Percentiles rank a stretch among this genome's conserved stretches.
Conservation (phyloP, 2,797 vertebrate species). For the Gadopsis bispinosus region DNA sequence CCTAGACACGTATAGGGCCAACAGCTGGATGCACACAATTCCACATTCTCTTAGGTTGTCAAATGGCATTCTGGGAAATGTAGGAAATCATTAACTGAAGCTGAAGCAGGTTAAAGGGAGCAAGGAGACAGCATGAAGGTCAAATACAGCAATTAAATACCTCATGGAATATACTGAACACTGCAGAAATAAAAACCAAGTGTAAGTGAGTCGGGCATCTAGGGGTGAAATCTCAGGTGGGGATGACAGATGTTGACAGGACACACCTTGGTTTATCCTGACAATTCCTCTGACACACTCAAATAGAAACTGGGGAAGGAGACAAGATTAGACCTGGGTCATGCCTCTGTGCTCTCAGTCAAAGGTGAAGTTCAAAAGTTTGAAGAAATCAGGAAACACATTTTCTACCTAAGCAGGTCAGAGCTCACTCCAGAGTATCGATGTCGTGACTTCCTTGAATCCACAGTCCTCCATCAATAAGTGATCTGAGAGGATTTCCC, state of each 20-base stretch:
- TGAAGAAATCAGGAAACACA: conserved; percentile 12
- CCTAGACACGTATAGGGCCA: conserved; percentile 1
- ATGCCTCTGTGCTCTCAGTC: neutral
- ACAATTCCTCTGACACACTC: conserved; percentile 13
- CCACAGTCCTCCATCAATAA: conserved; percentile 54
- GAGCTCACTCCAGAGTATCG: conserved; percentile 36
- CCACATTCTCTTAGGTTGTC: conserved; percentile 15
- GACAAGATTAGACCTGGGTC: neutral
- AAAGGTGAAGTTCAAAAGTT: conserved; percentile 22
- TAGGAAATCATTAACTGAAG: conserved; percentile 25
- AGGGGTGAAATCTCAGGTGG: neutral
- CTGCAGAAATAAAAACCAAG: neutral
- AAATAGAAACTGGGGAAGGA: neutral
- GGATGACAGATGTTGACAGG: neutral
- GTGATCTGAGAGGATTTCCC: conserved; percentile 71
- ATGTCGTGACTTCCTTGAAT: conserved; percentile 44
- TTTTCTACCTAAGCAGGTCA: conserved; percentile 28
- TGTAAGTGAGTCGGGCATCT: neutral
- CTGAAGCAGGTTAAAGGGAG: neutral
- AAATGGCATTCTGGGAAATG: conserved; percentile 45
- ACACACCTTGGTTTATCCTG: neutral
- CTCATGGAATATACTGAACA: neutral
- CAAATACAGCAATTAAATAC: conserved; percentile 4
- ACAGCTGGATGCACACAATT: conserved; percentile 10
- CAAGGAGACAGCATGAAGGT: conserved; percentile 1